Conservation (phyloP, 2,113 vertebrate species). For the Ascaphus truei region DNA sequence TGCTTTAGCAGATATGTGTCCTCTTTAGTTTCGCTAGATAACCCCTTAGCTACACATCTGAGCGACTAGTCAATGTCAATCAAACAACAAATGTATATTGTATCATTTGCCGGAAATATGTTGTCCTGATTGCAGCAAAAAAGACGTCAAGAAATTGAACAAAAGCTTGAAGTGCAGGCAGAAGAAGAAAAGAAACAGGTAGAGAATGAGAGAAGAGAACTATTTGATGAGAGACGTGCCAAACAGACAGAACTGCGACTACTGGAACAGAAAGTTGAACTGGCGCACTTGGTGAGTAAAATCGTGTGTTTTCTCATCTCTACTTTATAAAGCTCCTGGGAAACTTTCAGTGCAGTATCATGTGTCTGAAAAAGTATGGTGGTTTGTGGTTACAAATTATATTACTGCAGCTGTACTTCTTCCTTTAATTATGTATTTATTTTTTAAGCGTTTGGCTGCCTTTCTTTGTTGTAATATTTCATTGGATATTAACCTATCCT, state of each 20-base stretch:
- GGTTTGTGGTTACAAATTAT: too few species aligned
- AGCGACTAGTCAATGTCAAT: neutral
- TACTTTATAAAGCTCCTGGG: too few species aligned
- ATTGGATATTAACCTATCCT: too few species aligned
- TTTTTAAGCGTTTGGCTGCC: too few species aligned
- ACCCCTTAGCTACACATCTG: neutral
- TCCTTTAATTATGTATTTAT: too few species aligned
- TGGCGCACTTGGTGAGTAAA: slow-evolving; percentile 89
- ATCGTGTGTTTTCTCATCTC: too few species aligned
- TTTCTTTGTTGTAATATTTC: neutral
- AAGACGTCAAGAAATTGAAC: slow-evolving; percentile 91
- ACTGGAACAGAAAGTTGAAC: slow-evolving; percentile 95
- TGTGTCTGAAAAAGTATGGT: too few species aligned
- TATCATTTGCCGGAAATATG: neutral
- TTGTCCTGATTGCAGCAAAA: slow-evolving; percentile 73
- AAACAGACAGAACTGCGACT: slow-evolving; percentile 95
- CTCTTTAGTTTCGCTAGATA: too few species aligned
- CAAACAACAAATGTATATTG: neutral
- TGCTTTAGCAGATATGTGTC: too few species aligned
- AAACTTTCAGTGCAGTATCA: too few species aligned
- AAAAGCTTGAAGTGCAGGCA: slow-evolving; percentile 96
- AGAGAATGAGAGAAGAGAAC: slow-evolving; percentile 88
- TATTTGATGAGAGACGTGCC: slow-evolving; percentile 94
- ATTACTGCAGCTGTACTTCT: too few species aligned
- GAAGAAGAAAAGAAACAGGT: slow-evolving; percentile 92